Evolutionary conservation across 2,888 invertebrate genomes (phyloP).

Genomic region (Euplagia quadripunctaria): DNA sequence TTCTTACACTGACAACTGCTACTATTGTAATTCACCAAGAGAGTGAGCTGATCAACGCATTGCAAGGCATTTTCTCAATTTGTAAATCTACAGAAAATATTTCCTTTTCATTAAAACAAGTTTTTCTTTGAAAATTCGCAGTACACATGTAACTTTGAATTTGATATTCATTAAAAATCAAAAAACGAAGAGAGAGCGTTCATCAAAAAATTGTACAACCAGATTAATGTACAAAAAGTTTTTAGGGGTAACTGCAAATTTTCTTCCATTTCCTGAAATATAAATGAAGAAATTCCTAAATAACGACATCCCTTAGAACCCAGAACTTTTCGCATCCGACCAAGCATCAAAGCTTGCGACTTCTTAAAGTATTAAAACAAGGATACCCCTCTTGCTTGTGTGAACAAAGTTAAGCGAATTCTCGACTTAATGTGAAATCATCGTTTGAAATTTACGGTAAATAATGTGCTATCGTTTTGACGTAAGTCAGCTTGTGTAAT

Average conservation of each 20-base stretch:
- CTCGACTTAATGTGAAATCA: constrained; percentile 37
- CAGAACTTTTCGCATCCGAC: constrained; percentile 51
- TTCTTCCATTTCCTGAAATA: constrained; percentile 52
- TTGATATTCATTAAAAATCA: constrained; percentile 1
- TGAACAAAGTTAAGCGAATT: constrained; percentile 43
- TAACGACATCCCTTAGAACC: constrained; percentile 56
- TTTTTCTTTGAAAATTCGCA: neutral
- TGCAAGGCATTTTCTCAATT: too few relatives aligned
- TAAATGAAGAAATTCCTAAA: constrained; percentile 55
- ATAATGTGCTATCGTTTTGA: constrained; percentile 22
- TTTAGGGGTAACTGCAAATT: constrained; percentile 50
- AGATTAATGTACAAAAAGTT: constrained; percentile 50
- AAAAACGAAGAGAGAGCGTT: constrained; percentile 4
- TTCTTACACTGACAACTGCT: too few relatives aligned
- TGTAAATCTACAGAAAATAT: too few relatives aligned
- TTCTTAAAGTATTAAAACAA: constrained; percentile 61
- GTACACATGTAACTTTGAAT: neutral
- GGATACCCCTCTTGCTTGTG: constrained; percentile 46
- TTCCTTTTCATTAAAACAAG: too few relatives aligned
- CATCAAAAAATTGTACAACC: constrained; percentile 29
- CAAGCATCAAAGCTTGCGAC: constrained; percentile 57
- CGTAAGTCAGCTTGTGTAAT: constrained; percentile 8
- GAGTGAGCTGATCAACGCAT: too few relatives aligned
- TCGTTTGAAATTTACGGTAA: constrained; percentile 19
- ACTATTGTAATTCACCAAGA: too few relatives aligned